Base-by-base conservation (phyloP, 2,888 invertebrate species). In the Chirona hameri region DNA sequence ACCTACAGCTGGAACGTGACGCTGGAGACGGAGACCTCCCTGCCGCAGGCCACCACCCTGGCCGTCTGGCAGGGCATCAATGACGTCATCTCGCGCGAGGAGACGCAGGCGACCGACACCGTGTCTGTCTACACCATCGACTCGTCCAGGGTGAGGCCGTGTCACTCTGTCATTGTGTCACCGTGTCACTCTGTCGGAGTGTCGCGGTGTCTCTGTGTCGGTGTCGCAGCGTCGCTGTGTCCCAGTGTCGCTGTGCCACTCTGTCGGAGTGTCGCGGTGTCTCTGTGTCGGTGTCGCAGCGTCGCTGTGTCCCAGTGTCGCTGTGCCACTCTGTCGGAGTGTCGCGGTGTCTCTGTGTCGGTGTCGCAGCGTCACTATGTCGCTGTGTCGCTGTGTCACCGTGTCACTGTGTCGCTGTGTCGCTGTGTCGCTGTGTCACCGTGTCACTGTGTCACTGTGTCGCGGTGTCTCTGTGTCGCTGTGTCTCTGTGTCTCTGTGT, bases 1-100 rank as follows among this genome's bases (percentile, higher is more conserved):
- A 24, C 76, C 24, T 76, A 46, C 76, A 76, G 24, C 39, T 76
- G 76, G 76, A 76, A 76, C 76, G 18, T 76, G 15, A 24, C 46
- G 10, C 76, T 76, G 24, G 46, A 76, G 76, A 18, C 39, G 39
- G 39, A 10, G 21, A 21, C 46, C 9, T 21, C 27, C 18, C 76
- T 46, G 46, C 21, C 24, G 21, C 76, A 76, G 76, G 5, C 21
- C 24, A 10, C 21, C 24, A 76, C 46, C 2, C 76, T 76, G 76
- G 5, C 21, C 24, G 24, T 76, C 76, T 76, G 76, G 76, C 24
- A 39, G 39, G 76, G 76, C 39, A 76, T 76, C n/a, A 76, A 76
- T 39, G 39, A 39, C 18, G 76, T 12, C 2, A 39, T 76, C 24
- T 39, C 24, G 2, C 7, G 15, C 76, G 39, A 39, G 0, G 14